Evolutionary conservation across 2,113 vertebrate genomes (phyloP).

Genomic region (Toxotes jaculatrix): DNA sequence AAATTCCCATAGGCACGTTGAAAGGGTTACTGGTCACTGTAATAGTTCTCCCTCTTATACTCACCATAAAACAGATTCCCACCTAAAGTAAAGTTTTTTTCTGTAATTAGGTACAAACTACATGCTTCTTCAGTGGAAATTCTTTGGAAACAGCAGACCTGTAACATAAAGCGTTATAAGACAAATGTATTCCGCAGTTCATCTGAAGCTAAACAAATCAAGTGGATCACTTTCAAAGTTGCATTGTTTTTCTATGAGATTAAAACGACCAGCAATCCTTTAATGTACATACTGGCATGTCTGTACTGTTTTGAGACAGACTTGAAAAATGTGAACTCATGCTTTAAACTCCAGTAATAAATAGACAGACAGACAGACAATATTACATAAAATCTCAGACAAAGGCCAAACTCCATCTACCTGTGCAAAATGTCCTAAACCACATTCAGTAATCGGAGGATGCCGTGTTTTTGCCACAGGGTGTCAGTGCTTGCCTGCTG

Average conservation of each 20-base stretch:
- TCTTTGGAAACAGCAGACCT: no score
- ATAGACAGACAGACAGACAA: not conserved
- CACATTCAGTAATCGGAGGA: not conserved
- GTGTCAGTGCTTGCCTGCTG: conserved; percentile 64
- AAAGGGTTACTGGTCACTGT: no score
- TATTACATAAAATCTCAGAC: not conserved
- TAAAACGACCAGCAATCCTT: no score
- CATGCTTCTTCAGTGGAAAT: no score
- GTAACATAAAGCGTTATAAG: no score
- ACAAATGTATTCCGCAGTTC: no score
- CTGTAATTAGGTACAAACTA: not conserved
- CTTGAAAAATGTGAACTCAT: not conserved
- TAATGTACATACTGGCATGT: no score
- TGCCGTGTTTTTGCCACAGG: conserved; percentile 51
- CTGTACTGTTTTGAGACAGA: not conserved
- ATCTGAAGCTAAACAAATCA: no score
- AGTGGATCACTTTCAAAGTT: no score
- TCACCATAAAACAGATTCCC: no score
- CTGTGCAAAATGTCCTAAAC: not conserved
- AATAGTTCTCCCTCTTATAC: not conserved
- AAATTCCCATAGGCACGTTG: no score
- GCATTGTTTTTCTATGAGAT: no score
- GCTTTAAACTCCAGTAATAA: not conserved
- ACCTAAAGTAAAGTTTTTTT: not conserved
- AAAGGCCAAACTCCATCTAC: not conserved